These are phyloP conservation scores for Stenoptilia bipunctidactyla DNA, from an alignment of 2,888 invertebrate genomes.

Conservation along the genomic window DNA sequence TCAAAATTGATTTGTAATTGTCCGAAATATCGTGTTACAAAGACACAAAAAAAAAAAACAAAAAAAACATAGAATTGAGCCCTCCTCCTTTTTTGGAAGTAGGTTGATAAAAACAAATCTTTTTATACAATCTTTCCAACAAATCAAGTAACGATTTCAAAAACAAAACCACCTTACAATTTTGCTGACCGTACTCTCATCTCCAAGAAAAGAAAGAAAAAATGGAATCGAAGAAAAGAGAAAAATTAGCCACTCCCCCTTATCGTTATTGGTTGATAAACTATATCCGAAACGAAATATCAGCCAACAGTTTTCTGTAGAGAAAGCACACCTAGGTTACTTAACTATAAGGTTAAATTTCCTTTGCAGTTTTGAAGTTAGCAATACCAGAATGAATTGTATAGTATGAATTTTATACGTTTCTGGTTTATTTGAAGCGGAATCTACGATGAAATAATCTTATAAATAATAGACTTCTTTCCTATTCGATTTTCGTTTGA, in stretches of 20 bases:
- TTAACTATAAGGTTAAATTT: neutral
- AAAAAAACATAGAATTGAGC: too few relatives aligned
- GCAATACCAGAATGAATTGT: too few relatives aligned
- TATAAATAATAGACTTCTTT: constrained; percentile 4
- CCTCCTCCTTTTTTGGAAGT: too few relatives aligned
- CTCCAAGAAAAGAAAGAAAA: constrained; percentile 25
- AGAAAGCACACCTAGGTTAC: neutral
- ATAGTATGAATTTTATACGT: constrained; percentile 7
- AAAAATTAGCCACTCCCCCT: constrained; percentile 60
- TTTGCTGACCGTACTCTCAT: constrained; percentile 24
- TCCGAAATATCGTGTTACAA: too few relatives aligned
- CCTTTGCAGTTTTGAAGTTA: constrained; percentile 6
- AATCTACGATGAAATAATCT: constrained; percentile 18
- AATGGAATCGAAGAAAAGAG: constrained; percentile 30
- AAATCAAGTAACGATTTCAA: neutral
- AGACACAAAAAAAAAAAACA: too few relatives aligned
- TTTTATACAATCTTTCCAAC: too few relatives aligned
- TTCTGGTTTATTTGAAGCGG: constrained; percentile 10
- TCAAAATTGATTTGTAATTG: too few relatives aligned
- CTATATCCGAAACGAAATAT: neutral
- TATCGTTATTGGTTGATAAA: constrained; percentile 44
- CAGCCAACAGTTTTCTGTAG: neutral
- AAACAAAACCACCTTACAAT: neutral
- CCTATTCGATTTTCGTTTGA: too few relatives aligned
- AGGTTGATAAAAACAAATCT: too few relatives aligned